Base-by-base conservation (phyloP, 1,140 invertebrate species). In the Augochlora pura region DNA sequence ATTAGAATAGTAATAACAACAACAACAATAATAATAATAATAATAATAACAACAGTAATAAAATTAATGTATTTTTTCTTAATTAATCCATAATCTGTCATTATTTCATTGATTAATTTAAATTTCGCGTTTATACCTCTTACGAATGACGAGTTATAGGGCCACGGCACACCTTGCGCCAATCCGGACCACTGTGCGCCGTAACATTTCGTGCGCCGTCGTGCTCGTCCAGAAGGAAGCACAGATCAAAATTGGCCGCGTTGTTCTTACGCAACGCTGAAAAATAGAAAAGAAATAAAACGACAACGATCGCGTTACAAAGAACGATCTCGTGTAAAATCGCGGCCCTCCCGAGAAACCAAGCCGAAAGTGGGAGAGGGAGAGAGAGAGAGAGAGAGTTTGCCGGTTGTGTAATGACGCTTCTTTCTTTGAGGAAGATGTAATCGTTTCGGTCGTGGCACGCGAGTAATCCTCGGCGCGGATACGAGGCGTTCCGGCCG, bases 381-480 rank as follows among this genome's bases (percentile, higher is more conserved):
- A n/a, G n/a, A n/a, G n/a, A n/a, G n/a, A n/a, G n/a, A n/a, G n/a
- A n/a, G n/a, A n/a, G n/a, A n/a, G n/a, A 54, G 75, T 46, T 39
- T 42, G 42, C n/a, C 54, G 52, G 80, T 82, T 82, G 80, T 73
- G 80, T 66, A 82, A 82, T 57, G 77, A 27, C 67, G 75, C 39
- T 69, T 71, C 65, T 49, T 62, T 46, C 25, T 68, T 67, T 72
- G 67, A 78, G 46, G 76, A 72, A 82, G 63, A 71, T 67, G 75
- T 82, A 82, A 82, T 75, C 81, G 59, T 46, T 60, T 63, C 54
- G 60, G 69, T 57, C 59, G 46, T 32, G 77, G 79, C 81, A 82
- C 77, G 81, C 81, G 60, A 82, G 77, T 79, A 57, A 75, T 21
- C 6, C 57, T 69, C 60, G 32, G 42, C 42, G 77, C 71, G 52